Percentiles rank a stretch among this genome's conserved stretches.
Conservation (phyloP, 2,797 vertebrate genomes). For the Remorina albescens region DNA sequence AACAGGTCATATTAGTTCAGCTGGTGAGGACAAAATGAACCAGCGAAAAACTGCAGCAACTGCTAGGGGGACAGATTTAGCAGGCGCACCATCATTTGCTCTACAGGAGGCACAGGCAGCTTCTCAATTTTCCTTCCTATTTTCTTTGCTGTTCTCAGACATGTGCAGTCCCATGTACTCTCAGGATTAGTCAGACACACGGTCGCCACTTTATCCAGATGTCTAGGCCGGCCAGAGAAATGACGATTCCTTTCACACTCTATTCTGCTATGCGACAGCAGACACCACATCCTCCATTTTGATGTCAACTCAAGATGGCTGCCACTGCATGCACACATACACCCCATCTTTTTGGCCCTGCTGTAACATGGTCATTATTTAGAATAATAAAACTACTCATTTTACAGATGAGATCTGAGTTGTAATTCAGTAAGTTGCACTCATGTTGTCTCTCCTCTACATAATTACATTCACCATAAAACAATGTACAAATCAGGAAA, state of each 20-base stretch:
- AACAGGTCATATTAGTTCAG: constrained; percentile 30
- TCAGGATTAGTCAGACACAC: constrained; percentile 33
- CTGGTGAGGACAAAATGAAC: constrained; percentile 9
- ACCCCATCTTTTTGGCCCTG: not conserved
- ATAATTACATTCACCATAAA: not conserved
- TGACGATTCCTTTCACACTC: not conserved
- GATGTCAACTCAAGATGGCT: constrained; percentile 65
- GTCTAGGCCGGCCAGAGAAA: not conserved
- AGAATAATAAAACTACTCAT: constrained; percentile 30
- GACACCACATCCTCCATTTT: constrained; percentile 64
- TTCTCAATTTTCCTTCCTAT: constrained; percentile 13
- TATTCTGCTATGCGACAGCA: constrained; percentile 38
- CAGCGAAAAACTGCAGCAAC: constrained; percentile 26
- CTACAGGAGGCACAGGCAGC: constrained; percentile 21
- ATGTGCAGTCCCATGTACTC: constrained; percentile 4
- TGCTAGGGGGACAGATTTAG: constrained; percentile 40
- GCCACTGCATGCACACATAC: constrained; percentile 40
- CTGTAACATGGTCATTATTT: constrained; percentile 8
- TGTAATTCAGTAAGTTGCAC: constrained; percentile 19
- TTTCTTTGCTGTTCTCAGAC: constrained; percentile 6
- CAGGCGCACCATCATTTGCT: constrained; percentile 39
- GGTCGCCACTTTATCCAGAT: constrained; percentile 13
- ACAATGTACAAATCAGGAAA: not conserved
- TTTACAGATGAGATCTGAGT: constrained; percentile 19
- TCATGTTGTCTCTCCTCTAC: constrained; percentile 13